Evolutionary conservation across 2,888 invertebrate genomes (phyloP).

Genomic region (Kuschelorhynchus macadamiae): DNA sequence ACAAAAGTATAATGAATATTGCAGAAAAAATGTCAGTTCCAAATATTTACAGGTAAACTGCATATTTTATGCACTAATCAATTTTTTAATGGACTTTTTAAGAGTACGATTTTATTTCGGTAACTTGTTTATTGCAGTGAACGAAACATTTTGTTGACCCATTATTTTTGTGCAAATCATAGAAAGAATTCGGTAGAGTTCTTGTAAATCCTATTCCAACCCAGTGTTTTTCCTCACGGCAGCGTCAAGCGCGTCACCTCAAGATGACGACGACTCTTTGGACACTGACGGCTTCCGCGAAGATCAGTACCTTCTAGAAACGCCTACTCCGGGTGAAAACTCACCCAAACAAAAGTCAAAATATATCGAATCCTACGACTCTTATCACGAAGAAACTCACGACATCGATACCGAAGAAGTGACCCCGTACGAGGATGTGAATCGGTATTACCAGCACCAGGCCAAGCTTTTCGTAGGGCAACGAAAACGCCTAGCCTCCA

Average conservation of each 20-base stretch:
- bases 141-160: too few species aligned
- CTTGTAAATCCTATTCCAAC: constrained; percentile 27
- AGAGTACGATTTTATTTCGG: too few species aligned
- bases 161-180: background rate
- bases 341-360: constrained; percentile 37
- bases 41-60: too few species aligned
- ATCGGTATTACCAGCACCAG: constrained; percentile 65
- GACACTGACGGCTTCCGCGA: constrained; percentile 72
- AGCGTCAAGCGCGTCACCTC: constrained; percentile 68
- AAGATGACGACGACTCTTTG: constrained; percentile 72
- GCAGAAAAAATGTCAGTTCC: too few species aligned
- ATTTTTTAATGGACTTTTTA: too few species aligned
- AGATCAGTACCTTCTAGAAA: constrained; percentile 70
- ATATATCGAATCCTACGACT: constrained; percentile 54
- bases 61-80: too few species aligned
- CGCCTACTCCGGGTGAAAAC: constrained; percentile 65
- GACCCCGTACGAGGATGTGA: constrained; percentile 64
- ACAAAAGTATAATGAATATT: too few species aligned
- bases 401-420: constrained; percentile 61
- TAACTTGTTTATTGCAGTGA: too few species aligned
- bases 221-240: constrained; percentile 59
- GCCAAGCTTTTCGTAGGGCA: constrained; percentile 63
- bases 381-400: constrained; percentile 45
- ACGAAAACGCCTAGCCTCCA: constrained; percentile 67
- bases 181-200: background rate